Evolutionary conservation across 2,797 vertebrate species (phyloP).

Genomic region (Chelidonichthys spinosus): DNA sequence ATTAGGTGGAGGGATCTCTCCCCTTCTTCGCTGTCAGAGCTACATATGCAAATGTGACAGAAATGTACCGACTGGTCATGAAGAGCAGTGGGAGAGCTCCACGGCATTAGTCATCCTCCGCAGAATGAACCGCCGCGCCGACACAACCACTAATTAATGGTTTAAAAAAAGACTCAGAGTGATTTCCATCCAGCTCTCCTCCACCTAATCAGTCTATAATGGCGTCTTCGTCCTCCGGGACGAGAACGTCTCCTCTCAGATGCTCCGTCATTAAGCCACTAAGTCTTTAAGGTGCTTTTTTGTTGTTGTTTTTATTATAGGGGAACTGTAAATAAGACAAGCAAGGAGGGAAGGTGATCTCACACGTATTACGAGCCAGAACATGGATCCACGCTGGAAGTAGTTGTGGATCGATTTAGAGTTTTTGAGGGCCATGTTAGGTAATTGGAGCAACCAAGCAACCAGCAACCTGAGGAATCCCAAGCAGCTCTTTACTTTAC

Average conservation of each 20-base stretch:
- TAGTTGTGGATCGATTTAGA: not conserved
- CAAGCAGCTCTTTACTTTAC: too few relatives aligned
- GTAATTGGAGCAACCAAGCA: too few relatives aligned
- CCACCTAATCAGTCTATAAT: slow-evolving; percentile 83
- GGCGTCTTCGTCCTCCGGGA: slow-evolving; percentile 72
- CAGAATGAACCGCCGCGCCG: slow-evolving; percentile 73
- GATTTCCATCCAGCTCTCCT: slow-evolving; percentile 79
- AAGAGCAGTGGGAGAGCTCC: slow-evolving; percentile 73
- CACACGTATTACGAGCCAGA: not conserved
- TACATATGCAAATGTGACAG: slow-evolving; percentile 79
- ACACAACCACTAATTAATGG: slow-evolving; percentile 83
- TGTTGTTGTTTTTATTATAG: slow-evolving; percentile 25
- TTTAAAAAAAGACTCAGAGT: slow-evolving; percentile 77
- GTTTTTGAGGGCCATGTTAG: too few relatives aligned
- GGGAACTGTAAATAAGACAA: slow-evolving; percentile 15
- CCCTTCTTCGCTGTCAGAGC: slow-evolving; percentile 62
- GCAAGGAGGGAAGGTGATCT: not conserved
- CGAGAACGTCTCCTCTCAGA: slow-evolving; percentile 72
- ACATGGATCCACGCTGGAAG: not conserved
- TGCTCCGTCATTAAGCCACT: slow-evolving; percentile 68
- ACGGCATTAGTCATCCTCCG: slow-evolving; percentile 72
- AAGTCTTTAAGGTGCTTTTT: slow-evolving; percentile 49
- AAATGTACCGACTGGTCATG: slow-evolving; percentile 74
- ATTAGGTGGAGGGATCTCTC: slow-evolving; percentile 60
- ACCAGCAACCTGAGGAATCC: too few relatives aligned